Conservation (phyloP, 1,140 invertebrate genomes). For the Monochamus saltuarius region DNA sequence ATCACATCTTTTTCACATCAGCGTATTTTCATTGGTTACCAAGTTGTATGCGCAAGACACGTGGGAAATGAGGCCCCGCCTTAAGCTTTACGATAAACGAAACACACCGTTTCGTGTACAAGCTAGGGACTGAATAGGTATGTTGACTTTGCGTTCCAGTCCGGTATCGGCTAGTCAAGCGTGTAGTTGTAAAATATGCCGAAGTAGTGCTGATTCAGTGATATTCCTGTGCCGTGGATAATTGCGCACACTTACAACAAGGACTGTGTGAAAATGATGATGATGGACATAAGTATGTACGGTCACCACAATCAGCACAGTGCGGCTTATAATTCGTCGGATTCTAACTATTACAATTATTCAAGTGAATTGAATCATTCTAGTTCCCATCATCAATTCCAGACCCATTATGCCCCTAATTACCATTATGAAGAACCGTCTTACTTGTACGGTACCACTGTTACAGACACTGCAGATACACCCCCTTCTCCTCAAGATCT, state of each 20-base stretch:
- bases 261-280: constrained; percentile 57
- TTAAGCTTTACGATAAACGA: constrained; percentile 1
- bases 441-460: constrained; percentile 36
- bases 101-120: background rate
- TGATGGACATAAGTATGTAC: constrained; percentile 73
- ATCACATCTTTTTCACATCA: constrained; percentile 36
- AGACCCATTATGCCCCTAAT: constrained; percentile 52
- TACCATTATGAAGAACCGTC: constrained; percentile 44
- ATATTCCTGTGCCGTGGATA: constrained; percentile 20
- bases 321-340: constrained; percentile 42
- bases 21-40: constrained; percentile 35
- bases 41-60: constrained; percentile 37
- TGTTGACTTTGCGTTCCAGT: background rate
- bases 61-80: constrained; percentile 31
- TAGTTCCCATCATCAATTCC: constrained; percentile 36
- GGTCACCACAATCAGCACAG: constrained; percentile 53
- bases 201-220: constrained; percentile 2
- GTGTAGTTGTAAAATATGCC: constrained; percentile 13
- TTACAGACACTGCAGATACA: constrained; percentile 38
- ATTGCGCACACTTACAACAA: background rate
- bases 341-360: constrained; percentile 58
- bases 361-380: constrained; percentile 29
- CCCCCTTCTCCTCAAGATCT: constrained; percentile 45
- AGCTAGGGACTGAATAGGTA: background rate
- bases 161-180: constrained; percentile 10